Evolutionary conservation across 1,140 invertebrate species (phyloP).

Genomic region (Philopotamus ludificatus): DNA sequence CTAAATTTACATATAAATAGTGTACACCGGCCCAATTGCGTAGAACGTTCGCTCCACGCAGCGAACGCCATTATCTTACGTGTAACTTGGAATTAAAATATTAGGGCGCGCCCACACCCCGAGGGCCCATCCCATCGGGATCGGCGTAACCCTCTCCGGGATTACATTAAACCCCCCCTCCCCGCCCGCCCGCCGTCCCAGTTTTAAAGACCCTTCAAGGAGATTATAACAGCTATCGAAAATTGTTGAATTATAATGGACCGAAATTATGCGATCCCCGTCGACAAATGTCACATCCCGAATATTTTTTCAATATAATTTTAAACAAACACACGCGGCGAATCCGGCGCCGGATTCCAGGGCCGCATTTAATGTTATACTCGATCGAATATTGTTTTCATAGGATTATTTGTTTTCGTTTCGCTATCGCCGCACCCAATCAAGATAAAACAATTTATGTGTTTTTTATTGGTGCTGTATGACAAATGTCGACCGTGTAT

Average conservation of each 20-base stretch:
- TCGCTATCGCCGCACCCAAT: no score
- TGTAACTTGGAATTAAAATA: constrained; percentile 36
- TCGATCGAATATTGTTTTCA: background rate
- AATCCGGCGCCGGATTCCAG: no score
- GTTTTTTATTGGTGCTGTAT: no score
- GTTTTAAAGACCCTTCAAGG: constrained; percentile 35
- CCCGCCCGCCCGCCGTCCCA: background rate
- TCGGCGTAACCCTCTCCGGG: background rate
- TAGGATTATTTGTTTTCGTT: background rate
- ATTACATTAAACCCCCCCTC: constrained; percentile 3
- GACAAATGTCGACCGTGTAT: no score
- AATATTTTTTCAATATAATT: no score
- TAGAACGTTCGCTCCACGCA: background rate
- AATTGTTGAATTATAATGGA: constrained; percentile 22
- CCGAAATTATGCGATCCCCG: constrained; percentile 1
- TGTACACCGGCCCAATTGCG: background rate
- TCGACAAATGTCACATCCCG: no score
- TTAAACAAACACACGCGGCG: no score
- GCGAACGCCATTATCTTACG: constrained; percentile 10
- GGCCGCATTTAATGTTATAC: background rate
- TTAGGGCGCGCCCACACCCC: constrained; percentile 7
- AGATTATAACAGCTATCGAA: constrained; percentile 39
- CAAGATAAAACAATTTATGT: no score
- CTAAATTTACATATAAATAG: background rate
- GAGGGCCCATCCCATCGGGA: background rate